Base-by-base conservation (phyloP, 2,888 invertebrate species). In the Xestia sexstrigata region DNA sequence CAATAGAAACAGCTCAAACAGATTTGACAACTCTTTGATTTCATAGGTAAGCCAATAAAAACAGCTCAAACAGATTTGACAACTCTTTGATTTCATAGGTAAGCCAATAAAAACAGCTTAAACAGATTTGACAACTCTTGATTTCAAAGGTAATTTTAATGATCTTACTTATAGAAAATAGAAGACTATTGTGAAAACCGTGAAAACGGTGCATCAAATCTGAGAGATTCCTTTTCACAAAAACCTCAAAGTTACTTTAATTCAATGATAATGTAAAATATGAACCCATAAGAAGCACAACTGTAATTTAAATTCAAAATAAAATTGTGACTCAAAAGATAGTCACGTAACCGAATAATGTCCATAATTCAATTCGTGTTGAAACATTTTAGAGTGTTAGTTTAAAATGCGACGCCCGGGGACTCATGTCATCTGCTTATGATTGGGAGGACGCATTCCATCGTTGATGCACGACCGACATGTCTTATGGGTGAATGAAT, bases 381-480 rank as follows among this genome's bases (percentile, higher is more conserved):
- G 88, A 90, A 86, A 86, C 86, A 87, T 85, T 87, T 84, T 82
- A 84, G 78, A 88, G 86, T 81, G 90, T 87, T 87, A 82, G 85
- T 90, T 92, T 90, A 92, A 92, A 93, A 93, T 92, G 92, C 91
- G 90, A 91, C 92, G 91, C 86, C 87, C 86, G 89, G 89, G 89
- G 88, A 90, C 90, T 85, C 89, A 89, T 92, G 92, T 93, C 93
- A 93, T 92, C 91, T 91, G 91, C 90, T 92, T 93, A 93, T 94
- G 94, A 94, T 94, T 92, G 92, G 79, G 93, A 91, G 91, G 91
- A 92, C 90, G 90, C 94, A 94, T 94, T 94, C 94, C 94, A 92
- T 89, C 89, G 90, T 89, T 90, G 89, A 90, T 90, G 87, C 90
- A 90, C 90, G 89, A 89, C 89, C 75, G 76, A 88, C 89, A 89